A percentile compares a stretch with the other conserved stretches of the same genome.
Evolutionary conservation across 1,140 invertebrate species (phyloP).

Genomic region (Nasonia giraulti): DNA sequence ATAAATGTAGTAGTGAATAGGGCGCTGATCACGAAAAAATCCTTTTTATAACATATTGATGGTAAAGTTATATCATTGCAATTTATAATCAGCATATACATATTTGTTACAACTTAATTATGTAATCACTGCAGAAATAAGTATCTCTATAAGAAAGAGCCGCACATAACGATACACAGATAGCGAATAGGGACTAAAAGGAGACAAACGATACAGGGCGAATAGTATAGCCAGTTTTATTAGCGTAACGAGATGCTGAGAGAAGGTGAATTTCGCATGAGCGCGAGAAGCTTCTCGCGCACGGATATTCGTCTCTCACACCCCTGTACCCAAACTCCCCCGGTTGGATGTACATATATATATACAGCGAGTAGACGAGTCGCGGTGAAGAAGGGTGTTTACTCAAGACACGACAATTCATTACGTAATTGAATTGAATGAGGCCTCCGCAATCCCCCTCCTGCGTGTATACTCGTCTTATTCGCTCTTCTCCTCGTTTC

Average conservation of each 20-base stretch:
- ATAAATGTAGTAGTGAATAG: too few relatives aligned
- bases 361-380: slow-evolving; percentile 43
- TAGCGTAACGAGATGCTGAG: slow-evolving; percentile 45
- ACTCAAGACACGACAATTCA: slow-evolving; percentile 75
- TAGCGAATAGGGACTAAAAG: not conserved
- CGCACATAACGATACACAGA: too few relatives aligned
- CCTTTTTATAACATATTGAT: too few relatives aligned
- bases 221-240: slow-evolving; percentile 29
- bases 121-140: too few relatives aligned
- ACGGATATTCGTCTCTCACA: not conserved
- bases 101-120: too few relatives aligned
- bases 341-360: not conserved
- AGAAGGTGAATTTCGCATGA: slow-evolving; percentile 34
- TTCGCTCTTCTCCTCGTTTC: not conserved
- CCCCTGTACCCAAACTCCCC: not conserved
- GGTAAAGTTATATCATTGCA: too few relatives aligned
- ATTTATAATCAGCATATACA: too few relatives aligned
- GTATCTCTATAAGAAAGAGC: too few relatives aligned
- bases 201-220: slow-evolving; percentile 6
- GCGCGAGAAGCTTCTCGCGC: not conserved
- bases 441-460: slow-evolving; percentile 61
- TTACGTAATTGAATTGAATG: slow-evolving; percentile 74
- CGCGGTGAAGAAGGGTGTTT: slow-evolving; percentile 72
- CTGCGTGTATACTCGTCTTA: slow-evolving; percentile 25
- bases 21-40: too few relatives aligned